phyloP scores from a whole-genome alignment of 2,888 invertebrate genomes.

The Conistra vaccinii region DNA sequence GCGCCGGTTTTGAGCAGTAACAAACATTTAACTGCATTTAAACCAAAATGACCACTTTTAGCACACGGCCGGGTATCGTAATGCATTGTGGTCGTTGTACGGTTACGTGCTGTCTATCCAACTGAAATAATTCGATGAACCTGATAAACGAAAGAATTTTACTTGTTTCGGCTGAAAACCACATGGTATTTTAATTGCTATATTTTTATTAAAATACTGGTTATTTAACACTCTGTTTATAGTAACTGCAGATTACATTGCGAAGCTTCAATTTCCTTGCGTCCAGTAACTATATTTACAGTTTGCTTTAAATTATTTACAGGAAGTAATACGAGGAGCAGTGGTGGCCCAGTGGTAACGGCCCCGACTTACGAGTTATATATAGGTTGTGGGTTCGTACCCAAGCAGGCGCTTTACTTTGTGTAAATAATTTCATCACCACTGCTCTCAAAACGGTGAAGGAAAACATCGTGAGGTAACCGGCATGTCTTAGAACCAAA shows the following conservation, averaged over 20 bases:
- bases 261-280: neutral
- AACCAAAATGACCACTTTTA: constrained; percentile 45
- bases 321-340: too few relatives aligned
- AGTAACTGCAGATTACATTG: neutral
- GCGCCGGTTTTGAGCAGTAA: constrained; percentile 12
- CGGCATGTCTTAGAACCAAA: too few relatives aligned
- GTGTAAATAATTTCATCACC: too few relatives aligned
- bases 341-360: too few relatives aligned
- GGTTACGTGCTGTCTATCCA: constrained; percentile 47
- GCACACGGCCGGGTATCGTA: constrained; percentile 33
- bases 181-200: constrained; percentile 45
- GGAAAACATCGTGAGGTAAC: too few relatives aligned
- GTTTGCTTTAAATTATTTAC: constrained; percentile 1
- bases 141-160: constrained; percentile 55
- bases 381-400: too few relatives aligned
- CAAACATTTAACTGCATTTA: constrained; percentile 35
- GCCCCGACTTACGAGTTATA: too few relatives aligned
- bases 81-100: constrained; percentile 45
- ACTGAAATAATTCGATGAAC: constrained; percentile 51
- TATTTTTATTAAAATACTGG: constrained; percentile 40
- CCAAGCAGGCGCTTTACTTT: too few relatives aligned
- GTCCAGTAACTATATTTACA: neutral
- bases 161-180: constrained; percentile 37
- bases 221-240: constrained; percentile 10
- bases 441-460: too few relatives aligned